Conservation (phyloP, 2,797 vertebrate species). For the Pseudochirops cupreus region DNA sequence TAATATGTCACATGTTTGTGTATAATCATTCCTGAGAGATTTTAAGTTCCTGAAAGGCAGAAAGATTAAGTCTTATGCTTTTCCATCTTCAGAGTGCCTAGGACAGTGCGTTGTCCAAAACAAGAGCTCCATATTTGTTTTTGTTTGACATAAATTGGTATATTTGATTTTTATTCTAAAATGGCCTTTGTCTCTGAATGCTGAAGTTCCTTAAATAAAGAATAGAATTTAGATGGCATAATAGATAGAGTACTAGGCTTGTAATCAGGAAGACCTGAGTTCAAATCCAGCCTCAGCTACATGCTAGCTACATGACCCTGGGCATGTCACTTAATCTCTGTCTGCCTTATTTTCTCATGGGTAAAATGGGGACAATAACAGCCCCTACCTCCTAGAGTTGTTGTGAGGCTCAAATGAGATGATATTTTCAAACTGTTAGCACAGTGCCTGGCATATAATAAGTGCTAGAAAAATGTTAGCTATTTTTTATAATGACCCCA, state of each 20-base stretch:
- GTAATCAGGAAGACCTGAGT: too few relatives aligned
- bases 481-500: neutral
- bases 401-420: neutral
- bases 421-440: neutral
- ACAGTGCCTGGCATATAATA: neutral
- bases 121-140: neutral
- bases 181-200: too few relatives aligned
- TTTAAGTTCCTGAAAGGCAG: neutral
- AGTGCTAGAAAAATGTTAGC: neutral
- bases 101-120: neutral
- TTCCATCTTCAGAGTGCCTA: neutral
- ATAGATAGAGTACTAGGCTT: too few relatives aligned
- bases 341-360: neutral
- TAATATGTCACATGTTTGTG: neutral
- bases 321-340: neutral
- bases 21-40: neutral
- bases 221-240: too few relatives aligned
- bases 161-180: neutral
- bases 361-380: neutral
- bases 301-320: too few relatives aligned
- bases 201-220: neutral
- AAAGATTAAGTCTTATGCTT: neutral
- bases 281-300: too few relatives aligned
- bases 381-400: too few relatives aligned
- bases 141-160: neutral